Evolutionary conservation across 53 echinoderm and acorn worm species (phyloP).

Genomic region (Mesocentrotus franciscanus): DNA sequence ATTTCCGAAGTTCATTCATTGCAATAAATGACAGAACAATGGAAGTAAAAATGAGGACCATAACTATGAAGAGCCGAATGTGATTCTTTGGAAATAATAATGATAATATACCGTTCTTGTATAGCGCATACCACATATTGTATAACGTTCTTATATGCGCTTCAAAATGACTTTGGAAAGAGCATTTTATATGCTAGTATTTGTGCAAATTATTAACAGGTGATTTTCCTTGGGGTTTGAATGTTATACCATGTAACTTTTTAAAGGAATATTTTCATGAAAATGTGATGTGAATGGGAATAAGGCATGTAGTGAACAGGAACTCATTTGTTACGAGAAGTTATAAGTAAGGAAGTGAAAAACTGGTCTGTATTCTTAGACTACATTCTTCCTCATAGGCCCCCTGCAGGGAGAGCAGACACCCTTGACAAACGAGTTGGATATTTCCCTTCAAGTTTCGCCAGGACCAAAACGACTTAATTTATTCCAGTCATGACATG

Average conservation of each 20-base stretch:
- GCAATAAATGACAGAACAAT: not conserved
- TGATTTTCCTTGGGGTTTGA: too few relatives aligned
- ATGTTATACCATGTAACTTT: not conserved
- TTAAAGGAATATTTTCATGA: not conserved
- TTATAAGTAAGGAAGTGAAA: not conserved
- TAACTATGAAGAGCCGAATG: not conserved
- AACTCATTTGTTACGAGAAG: not conserved
- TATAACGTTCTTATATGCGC: too few relatives aligned
- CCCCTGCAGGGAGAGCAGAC: not conserved
- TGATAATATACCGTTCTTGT: too few relatives aligned
- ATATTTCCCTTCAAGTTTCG: not conserved
- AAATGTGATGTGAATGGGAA: not conserved
- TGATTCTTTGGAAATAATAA: not conserved
- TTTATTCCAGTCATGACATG: not conserved
- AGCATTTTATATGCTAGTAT: too few relatives aligned
- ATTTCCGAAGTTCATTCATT: constrained; percentile 13
- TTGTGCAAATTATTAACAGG: too few relatives aligned
- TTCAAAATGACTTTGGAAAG: too few relatives aligned
- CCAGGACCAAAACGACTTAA: not conserved
- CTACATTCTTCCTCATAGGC: not conserved
- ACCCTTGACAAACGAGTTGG: not conserved
- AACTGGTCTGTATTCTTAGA: not conserved
- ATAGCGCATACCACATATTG: too few relatives aligned
- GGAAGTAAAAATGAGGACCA: not conserved
- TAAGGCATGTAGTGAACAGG: not conserved